Evolutionary conservation across 2,113 vertebrate genomes (phyloP).

Genomic region (Cranoglanis bouderius): DNA sequence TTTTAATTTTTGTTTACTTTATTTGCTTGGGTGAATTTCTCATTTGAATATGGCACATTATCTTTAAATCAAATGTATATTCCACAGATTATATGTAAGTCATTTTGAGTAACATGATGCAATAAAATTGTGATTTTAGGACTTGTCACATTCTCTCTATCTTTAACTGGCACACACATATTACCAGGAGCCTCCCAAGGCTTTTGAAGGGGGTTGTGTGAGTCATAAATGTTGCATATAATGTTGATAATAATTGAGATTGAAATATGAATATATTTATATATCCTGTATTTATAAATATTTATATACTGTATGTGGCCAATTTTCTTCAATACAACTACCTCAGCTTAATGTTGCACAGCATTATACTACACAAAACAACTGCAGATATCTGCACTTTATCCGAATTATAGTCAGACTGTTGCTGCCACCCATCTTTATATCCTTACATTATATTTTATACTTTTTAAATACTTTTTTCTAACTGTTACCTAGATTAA

Average conservation of each 20-base stretch:
- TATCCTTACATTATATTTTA: too few relatives aligned
- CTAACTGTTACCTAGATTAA: too few relatives aligned
- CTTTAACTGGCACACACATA: background rate
- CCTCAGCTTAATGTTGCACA: too few relatives aligned
- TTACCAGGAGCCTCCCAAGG: background rate
- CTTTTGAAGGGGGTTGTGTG: background rate
- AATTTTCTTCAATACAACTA: too few relatives aligned
- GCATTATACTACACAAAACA: too few relatives aligned
- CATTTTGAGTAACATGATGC: background rate
- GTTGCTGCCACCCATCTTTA: too few relatives aligned
- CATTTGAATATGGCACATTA: background rate
- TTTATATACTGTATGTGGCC: too few relatives aligned
- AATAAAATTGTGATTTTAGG: background rate
- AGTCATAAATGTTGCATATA: background rate
- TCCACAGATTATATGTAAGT: background rate
- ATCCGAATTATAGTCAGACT: too few relatives aligned
- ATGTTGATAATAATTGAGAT: background rate
- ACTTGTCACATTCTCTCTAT: background rate
- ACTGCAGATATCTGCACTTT: too few relatives aligned
- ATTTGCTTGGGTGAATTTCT: background rate
- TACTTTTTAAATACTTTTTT: too few relatives aligned
- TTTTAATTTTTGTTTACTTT: background rate
- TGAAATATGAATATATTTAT: background rate
- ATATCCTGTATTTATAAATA: too few relatives aligned
- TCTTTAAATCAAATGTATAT: background rate